Evolutionary conservation across 2,113 vertebrate species (phyloP), one percentile per base, ranked within the genome.

Genomic region (Cebidichthys violaceus): DNA sequence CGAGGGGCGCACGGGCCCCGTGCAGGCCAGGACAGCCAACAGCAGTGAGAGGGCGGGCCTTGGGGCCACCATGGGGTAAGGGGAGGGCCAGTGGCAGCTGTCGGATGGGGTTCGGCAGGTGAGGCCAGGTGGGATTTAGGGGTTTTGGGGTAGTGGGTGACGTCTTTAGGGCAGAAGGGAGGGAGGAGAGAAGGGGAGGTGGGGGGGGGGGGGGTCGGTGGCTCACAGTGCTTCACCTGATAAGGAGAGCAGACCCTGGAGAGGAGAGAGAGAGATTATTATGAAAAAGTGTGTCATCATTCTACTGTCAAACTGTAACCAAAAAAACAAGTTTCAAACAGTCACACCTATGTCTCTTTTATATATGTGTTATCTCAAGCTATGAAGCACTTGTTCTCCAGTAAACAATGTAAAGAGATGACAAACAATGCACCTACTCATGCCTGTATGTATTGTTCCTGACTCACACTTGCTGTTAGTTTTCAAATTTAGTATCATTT

Each of bases 1-100:
- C 87, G 95, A 95, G 90, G 94, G 92, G 86, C 93, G 92, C 18
- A 91, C 94, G 33, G 94, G 95, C 89, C 94, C 96, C 92, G 96
- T 94, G 92, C 96, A 96, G 77, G 95, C 95, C 94, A 96, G 92
- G 86, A 96, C 90, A 89, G 95, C 95, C 94, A 96, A 90, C 66
- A 95, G 91, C 86, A 95, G 90, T 84, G 95, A 95, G 90, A 96
- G 92, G 87, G 92, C 88, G 73, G 95, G 94, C 92, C 92, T 89
- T 91, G 86, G 93, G 90, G 94, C 93, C 90, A 94, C 95, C 95
- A 96, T 96, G 93, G 90, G 90, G 90, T 86, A 90, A 88, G 87
- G 83, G 86, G 76, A 74, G 84, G 90, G 84, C 90, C 91, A 91
- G 84, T 84, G 89, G 93, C 83, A 79, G 90, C 83, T 52, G 89